phyloP scores from a whole-genome alignment of 30 jellyfish, hydroid and myxozoan species.

The Cassiopea andromeda region DNA sequence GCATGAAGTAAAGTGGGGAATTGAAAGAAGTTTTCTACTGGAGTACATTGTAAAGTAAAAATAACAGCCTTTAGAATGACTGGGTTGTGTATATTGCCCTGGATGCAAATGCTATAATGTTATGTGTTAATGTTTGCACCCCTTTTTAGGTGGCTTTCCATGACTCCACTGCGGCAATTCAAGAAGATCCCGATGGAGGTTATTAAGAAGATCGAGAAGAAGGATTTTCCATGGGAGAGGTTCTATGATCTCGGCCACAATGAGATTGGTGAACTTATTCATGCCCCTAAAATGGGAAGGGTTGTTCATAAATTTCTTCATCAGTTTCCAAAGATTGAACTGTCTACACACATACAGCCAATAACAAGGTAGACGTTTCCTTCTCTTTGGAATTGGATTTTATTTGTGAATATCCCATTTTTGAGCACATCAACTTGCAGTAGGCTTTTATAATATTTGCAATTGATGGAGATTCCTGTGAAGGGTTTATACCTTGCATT shows the following conservation, averaged over 20 bases:
- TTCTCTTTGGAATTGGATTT: background rate
- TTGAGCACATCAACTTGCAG: background rate
- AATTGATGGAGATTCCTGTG: no score
- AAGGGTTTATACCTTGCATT: no score
- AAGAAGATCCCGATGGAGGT: slow-evolving; percentile 97
- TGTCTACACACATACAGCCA: slow-evolving; percentile 97
- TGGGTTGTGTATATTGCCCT: no score
- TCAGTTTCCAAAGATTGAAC: slow-evolving; percentile 98
- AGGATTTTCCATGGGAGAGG: slow-evolving; percentile 99
- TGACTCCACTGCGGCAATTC: slow-evolving; percentile 99
- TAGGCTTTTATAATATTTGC: background rate
- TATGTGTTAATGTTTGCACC: no score
- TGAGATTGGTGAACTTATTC: slow-evolving; percentile 98
- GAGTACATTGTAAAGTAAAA: no score
- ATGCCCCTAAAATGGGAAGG: slow-evolving; percentile 99
- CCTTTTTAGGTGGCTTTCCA: slow-evolving; percentile 88
- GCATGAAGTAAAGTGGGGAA: no score
- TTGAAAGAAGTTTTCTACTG: no score
- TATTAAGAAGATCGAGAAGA: slow-evolving; percentile 92
- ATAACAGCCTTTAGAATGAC: no score
- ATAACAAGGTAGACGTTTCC: slow-evolving; percentile 76
- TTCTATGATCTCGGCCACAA: slow-evolving; percentile 96
- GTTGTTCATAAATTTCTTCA: slow-evolving; percentile 97
- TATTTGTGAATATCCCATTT: background rate
- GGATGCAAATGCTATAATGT: no score